phyloP scores from a whole-genome alignment of 92 coral and sea anemone species.

The Palythoa grandiflora region DNA sequence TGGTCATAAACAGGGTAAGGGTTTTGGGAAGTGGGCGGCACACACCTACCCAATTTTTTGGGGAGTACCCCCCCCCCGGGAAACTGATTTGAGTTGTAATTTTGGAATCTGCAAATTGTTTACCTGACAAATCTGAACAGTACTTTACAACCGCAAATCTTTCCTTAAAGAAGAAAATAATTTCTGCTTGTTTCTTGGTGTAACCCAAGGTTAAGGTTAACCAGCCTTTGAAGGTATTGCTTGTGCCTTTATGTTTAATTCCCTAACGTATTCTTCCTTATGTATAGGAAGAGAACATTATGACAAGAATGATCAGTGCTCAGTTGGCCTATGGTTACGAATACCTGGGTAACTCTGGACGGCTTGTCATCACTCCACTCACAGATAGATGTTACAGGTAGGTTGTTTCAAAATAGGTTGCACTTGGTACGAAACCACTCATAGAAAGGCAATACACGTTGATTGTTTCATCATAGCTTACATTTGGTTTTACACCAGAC shows the following conservation, averaged over 20 bases:
- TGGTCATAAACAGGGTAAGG: too few species aligned
- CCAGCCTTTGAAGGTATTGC: not conserved
- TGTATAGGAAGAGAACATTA: slow-evolving; percentile 87
- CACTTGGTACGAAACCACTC: slow-evolving; percentile 91
- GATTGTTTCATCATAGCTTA: not conserved
- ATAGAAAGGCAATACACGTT: slow-evolving; percentile 96
- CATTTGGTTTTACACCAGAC: slow-evolving; percentile 88
- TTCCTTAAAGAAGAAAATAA: too few species aligned
- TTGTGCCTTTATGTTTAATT: not conserved
- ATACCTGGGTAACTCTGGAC: slow-evolving; percentile 97
- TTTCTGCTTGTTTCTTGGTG: too few species aligned
- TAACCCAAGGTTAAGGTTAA: not conserved
- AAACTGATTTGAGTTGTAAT: too few species aligned
- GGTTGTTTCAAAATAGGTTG: not conserved
- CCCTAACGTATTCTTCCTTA: not conserved
- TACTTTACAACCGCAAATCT: too few species aligned
- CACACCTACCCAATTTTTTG: too few species aligned
- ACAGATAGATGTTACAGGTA: slow-evolving; percentile 98
- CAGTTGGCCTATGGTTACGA: slow-evolving; percentile 95
- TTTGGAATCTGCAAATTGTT: too few species aligned
- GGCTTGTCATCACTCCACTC: slow-evolving; percentile 96
- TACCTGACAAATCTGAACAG: too few species aligned
- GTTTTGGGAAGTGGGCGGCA: too few species aligned
- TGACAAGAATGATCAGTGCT: slow-evolving; percentile 98
- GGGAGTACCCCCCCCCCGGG: too few species aligned